These are phyloP conservation scores for Nixonia krombeini DNA, from an alignment of 1,140 invertebrate species.

Conservation along the genomic window DNA sequence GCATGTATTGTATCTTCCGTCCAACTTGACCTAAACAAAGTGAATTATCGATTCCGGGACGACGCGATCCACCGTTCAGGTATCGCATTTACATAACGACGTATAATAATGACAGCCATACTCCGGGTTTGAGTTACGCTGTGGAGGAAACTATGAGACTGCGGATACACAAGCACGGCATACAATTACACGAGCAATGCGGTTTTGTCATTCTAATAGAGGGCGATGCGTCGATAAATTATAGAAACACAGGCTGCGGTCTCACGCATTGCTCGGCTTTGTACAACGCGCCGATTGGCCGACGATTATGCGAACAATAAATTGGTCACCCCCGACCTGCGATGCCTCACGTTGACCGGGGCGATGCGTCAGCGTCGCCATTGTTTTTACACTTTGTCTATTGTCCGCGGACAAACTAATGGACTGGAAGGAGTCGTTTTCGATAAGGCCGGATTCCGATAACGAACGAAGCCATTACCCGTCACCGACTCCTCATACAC, in stretches of 20 bases:
- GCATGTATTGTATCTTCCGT: too few species aligned
- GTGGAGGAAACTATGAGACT: constrained; percentile 34
- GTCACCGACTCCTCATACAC: too few species aligned
- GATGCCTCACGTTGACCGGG: background rate
- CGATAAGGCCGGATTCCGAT: too few species aligned
- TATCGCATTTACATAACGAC: constrained; percentile 16
- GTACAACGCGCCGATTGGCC: constrained; percentile 32
- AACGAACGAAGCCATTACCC: too few species aligned
- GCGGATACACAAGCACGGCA: constrained; percentile 24
- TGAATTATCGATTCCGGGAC: constrained; percentile 13
- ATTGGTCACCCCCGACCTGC: constrained; percentile 12
- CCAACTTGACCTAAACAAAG: too few species aligned
- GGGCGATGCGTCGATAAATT: constrained; percentile 38
- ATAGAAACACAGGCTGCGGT: constrained; percentile 35
- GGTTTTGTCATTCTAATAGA: constrained; percentile 38
- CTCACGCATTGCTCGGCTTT: constrained; percentile 20
- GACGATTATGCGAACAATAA: constrained; percentile 37
- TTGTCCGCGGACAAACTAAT: background rate
- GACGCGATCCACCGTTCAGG: constrained; percentile 14
- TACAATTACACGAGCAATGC: constrained; percentile 34
- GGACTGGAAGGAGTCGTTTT: too few species aligned
- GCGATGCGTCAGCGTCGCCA: background rate
- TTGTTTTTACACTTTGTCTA: constrained; percentile 1
- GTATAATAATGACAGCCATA: constrained; percentile 32
- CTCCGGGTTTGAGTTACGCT: constrained; percentile 11